Base-by-base conservation (phyloP, 92 coral and sea anemone species). In the Palythoa caribaeorum region DNA sequence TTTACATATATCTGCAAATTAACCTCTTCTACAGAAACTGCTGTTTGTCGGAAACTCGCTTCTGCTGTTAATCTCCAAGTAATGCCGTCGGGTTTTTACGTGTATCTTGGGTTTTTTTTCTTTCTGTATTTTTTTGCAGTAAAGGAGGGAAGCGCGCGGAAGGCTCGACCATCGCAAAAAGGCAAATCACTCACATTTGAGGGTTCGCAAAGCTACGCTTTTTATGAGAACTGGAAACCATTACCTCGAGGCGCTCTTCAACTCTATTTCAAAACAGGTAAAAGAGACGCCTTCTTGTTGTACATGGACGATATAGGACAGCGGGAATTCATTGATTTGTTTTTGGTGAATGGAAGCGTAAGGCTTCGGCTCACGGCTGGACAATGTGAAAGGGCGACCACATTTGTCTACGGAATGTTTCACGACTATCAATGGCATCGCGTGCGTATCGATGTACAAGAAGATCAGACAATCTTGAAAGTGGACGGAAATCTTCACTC, bases 261-360 rank as follows among this genome's bases (percentile, higher is more conserved):
- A 6, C 37, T 81, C 19, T 0, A 81, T 13, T 81, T 81, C 53
- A 81, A 81, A 70, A 81, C 86, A 65, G 74, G 12, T 19, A 66
- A 68, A 21, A 81, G 66, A 66, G 86, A 81, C 40, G 75, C 86
- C 1, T 81, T 81, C 36, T 19, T 81, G 86, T 19, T 81, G 75
- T 81, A 81, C 20, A 70, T 81, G 75, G 86, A 81, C 53, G 86
- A 81, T 66, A 77, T 77, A 48, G 86, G 86, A 20, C 86, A 81
- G 62, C 86, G 86, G 40, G 86, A 81, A 81, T 81, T 81, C 62
- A 66, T 81, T 81, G 86, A 81, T 36, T 48, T 81, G 57, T 81
- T 81, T 81, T 28, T 81, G 19, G 76, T 66, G 86, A 81, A 81
- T 81, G 86, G 86, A 47, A 81, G 86, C 40, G 75, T 68, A 68